Percentiles rank a stretch among this genome's conserved stretches.
These are phyloP conservation scores for Lerema accius DNA, from an alignment of 1,140 invertebrate species.

Conservation along the genomic window DNA sequence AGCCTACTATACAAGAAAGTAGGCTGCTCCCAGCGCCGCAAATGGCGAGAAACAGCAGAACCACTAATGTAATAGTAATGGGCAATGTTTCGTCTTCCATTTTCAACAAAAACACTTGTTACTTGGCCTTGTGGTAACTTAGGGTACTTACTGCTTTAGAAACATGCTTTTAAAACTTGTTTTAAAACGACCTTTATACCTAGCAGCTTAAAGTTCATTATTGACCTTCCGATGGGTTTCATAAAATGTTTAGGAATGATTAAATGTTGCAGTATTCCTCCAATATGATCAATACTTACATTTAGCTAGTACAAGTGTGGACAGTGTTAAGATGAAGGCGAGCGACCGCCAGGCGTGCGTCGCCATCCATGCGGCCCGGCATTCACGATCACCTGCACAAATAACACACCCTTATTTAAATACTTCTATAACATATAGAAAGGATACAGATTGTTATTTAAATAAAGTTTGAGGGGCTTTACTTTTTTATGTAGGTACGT, in stretches of 20 bases:
- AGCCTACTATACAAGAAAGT: constrained; percentile 58
- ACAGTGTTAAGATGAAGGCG: constrained; percentile 62
- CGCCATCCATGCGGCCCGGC: constrained; percentile 79
- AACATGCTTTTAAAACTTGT: too few species aligned
- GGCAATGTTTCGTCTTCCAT: background rate
- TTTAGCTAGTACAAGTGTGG: constrained; percentile 64
- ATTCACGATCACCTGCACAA: constrained; percentile 68
- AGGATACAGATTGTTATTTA: background rate
- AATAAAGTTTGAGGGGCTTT: background rate
- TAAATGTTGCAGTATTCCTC: too few species aligned
- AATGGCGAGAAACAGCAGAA: constrained; percentile 63
- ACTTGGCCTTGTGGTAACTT: too few species aligned
- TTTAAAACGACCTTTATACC: too few species aligned
- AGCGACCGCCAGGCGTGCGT: constrained; percentile 69
- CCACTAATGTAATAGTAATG: constrained; percentile 20
- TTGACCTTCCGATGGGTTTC: too few species aligned
- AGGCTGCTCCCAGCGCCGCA: constrained; percentile 57
- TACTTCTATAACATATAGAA: background rate
- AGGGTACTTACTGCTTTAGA: too few species aligned
- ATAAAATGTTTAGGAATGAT: too few species aligned
- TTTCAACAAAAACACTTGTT: too few species aligned
- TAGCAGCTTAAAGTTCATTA: too few species aligned
- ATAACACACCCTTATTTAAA: background rate
- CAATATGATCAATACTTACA: constrained; percentile 72
- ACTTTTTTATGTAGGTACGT: background rate